phyloP scores from a whole-genome alignment of 2,888 invertebrate genomes.

The Clepsis dumicolana region DNA sequence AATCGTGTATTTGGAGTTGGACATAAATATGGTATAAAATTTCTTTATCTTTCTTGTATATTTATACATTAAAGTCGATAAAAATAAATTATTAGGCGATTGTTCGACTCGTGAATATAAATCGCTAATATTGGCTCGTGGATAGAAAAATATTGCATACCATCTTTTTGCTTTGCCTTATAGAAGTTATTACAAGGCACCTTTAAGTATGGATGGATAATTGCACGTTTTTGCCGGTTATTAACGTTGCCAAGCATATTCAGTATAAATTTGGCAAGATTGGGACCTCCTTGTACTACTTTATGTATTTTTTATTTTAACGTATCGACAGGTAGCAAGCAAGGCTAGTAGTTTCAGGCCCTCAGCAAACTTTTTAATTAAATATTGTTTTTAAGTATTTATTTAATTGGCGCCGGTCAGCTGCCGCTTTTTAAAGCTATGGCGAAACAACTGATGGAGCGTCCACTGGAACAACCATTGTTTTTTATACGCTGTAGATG shows the following conservation, averaged over 20 bases:
- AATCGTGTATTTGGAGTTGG: background rate
- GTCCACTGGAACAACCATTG: conserved; percentile 8
- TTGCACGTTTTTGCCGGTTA: too few relatives aligned
- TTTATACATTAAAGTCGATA: background rate
- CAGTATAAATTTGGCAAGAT: background rate
- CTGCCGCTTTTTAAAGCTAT: background rate
- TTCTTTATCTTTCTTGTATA: background rate
- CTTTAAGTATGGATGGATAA: background rate
- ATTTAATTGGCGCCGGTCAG: background rate
- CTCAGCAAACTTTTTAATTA: background rate
- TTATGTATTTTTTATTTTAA: background rate
- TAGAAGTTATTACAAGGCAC: background rate
- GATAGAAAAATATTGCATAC: background rate
- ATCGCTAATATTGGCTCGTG: background rate
- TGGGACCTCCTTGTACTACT: background rate
- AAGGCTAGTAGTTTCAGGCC: background rate
- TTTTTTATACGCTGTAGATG: conserved; percentile 9
- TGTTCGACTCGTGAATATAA: background rate
- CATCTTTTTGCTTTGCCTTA: background rate
- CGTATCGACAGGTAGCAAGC: background rate
- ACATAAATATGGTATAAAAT: background rate
- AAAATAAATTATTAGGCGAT: background rate
- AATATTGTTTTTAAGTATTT: background rate
- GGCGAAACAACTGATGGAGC: conserved; percentile 6
- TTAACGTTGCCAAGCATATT: background rate